A percentile compares a stretch with the other conserved stretches of the same genome.
Conservation (phyloP, 2,888 invertebrate genomes). For the Glyphotaelius pellucidus region DNA sequence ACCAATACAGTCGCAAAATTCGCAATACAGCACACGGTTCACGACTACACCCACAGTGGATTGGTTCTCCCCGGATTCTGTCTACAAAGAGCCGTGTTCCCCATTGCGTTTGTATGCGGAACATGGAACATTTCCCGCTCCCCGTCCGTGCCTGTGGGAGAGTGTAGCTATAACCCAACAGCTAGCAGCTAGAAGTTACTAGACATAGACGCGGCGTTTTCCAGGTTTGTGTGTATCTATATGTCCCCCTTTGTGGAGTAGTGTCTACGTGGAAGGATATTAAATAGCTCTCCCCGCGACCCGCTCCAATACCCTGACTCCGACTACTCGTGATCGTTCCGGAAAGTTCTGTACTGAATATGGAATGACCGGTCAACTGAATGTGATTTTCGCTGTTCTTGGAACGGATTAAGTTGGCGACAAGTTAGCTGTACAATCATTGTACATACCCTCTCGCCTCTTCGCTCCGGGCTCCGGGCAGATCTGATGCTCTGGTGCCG, state of each 20-base stretch:
- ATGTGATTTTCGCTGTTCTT: slow-evolving; percentile 63
- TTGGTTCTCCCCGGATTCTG: slow-evolving; percentile 5
- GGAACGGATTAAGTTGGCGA: slow-evolving; percentile 52
- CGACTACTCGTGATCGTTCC: slow-evolving; percentile 67
- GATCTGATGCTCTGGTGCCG: slow-evolving; percentile 34
- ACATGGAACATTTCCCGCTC: slow-evolving; percentile 48
- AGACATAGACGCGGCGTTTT: slow-evolving; percentile 47
- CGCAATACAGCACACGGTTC: background rate
- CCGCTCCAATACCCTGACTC: slow-evolving; percentile 66
- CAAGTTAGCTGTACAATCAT: slow-evolving; percentile 56
- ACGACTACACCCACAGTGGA: background rate
- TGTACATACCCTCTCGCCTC: slow-evolving; percentile 64
- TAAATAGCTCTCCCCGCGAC: slow-evolving; percentile 69
- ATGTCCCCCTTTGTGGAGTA: slow-evolving; percentile 63
- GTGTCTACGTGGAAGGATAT: slow-evolving; percentile 68
- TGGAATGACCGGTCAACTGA: slow-evolving; percentile 64
- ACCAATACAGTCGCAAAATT: slow-evolving; percentile 2
- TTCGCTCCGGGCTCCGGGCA: background rate
- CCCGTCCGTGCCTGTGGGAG: slow-evolving; percentile 24
- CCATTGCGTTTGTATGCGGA: slow-evolving; percentile 44
- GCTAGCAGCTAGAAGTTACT: background rate
- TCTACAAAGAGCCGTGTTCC: slow-evolving; percentile 22
- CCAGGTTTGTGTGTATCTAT: slow-evolving; percentile 53
- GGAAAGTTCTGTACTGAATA: slow-evolving; percentile 66
- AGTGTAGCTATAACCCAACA: slow-evolving; percentile 14